Evolutionary conservation across 2,888 invertebrate species (phyloP), one percentile per base, ranked within the genome.

Genomic region (Clepsis dumicolana): DNA sequence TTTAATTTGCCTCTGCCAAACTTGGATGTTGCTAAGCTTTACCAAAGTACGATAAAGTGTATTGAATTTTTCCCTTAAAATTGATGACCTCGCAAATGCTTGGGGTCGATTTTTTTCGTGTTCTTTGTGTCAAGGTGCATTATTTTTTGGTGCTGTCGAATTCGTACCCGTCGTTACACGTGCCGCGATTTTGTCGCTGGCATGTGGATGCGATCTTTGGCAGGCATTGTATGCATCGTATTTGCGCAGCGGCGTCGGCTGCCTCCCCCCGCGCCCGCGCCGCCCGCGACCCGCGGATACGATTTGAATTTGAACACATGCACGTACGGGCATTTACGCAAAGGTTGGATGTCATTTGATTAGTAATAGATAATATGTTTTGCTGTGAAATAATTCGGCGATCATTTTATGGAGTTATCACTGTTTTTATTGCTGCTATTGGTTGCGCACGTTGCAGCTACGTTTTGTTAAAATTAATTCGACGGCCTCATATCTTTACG

Each of bases 191-290:
- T 85, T 86, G 84, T 88, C 82, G 79, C 85, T 86, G 89, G 89
- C 41, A 65, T 67, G 71, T 65, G 64, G 91, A 91, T 92, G 92
- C 91, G 92, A 89, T 90, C 87, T 88, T 89, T 87, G 88, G 87
- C 90, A 88, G 88, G 85, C 90, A 90, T 91, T 92, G 93, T 91
- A 91, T 93, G 93, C 93, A 91, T 85, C 72, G 88, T 88, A 88
- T 90, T 90, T 89, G 90, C 89, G 88, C 86, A 83, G 82, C 79
- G 77, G 78, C 80, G 78, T 73, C 78, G 76, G 74, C 76, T 73
- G 74, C 73, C 72, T 73, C 72, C 69, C 68, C 65, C 73, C 50
- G 53, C 61, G 70, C 74, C 35, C 74, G 35, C 67, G 70, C 70
- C 62, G 64, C 53, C 72, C 38, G 63, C 52, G 72, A 62, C 72